Conservation (phyloP, 1,140 invertebrate genomes). For the Bombus pyrosoma region DNA sequence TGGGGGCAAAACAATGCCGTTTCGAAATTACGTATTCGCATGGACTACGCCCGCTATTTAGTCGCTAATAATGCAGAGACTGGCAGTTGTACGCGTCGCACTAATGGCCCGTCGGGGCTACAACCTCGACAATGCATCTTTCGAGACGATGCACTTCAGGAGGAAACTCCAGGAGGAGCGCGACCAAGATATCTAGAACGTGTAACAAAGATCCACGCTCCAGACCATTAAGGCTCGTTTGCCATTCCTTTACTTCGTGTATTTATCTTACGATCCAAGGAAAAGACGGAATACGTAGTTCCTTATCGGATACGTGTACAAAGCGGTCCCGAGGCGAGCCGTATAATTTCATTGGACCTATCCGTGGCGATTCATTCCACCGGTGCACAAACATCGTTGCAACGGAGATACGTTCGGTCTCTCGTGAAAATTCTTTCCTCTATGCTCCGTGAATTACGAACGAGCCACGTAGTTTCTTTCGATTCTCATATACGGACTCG, state of each 20-base stretch:
- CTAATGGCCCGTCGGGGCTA: conserved; percentile 57
- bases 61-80: conserved; percentile 60
- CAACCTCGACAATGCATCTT: conserved; percentile 53
- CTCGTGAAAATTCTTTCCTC: neutral
- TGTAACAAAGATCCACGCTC: conserved; percentile 44
- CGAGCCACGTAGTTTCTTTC: neutral
- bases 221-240: conserved; percentile 48
- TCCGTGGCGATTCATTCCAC: conserved; percentile 25
- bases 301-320: conserved; percentile 51
- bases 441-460: conserved; percentile 3
- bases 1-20: conserved; percentile 18
- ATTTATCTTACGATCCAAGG: conserved; percentile 40
- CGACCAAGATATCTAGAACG: conserved; percentile 31
- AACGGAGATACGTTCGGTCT: too few relatives aligned
- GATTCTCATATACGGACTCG: too few relatives aligned
- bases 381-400: neutral
- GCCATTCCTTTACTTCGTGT: conserved; percentile 34
- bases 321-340: conserved; percentile 26
- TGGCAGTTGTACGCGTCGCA: conserved; percentile 41
- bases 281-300: conserved; percentile 49
- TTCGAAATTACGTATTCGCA: conserved; percentile 64
- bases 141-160: conserved; percentile 27
- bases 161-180: neutral
- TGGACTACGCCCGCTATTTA: conserved; percentile 31
- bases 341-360: conserved; percentile 34